Conservation (phyloP, 2,113 vertebrate species). For the Anolis carolinensis region DNA sequence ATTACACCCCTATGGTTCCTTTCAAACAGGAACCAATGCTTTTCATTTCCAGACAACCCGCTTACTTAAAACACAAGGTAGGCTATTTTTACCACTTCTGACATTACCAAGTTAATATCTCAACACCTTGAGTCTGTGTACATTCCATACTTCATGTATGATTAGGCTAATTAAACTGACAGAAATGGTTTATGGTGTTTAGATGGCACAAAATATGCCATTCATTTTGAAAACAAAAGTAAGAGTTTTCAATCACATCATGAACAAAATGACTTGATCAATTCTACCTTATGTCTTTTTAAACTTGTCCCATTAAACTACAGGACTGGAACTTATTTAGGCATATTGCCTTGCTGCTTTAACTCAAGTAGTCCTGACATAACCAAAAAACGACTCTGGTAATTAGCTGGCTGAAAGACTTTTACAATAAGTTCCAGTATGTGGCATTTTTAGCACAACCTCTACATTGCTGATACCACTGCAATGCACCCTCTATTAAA, state of each 20-base stretch:
- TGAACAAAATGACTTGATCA: conserved; percentile 78
- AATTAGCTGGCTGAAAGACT: conserved; percentile 78
- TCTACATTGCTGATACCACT: conserved; percentile 63
- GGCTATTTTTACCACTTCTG: background rate
- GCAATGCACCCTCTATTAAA: conserved; percentile 63
- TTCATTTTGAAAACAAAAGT: conserved; percentile 22
- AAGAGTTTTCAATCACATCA: conserved; percentile 68
- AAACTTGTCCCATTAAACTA: conserved; percentile 79
- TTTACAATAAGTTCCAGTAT: conserved; percentile 76
- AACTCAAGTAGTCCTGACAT: conserved; percentile 80
- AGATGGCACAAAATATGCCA: conserved; percentile 71
- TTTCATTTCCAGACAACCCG: background rate
- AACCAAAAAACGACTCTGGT: conserved; percentile 73
- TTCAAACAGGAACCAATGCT: conserved; percentile 52
- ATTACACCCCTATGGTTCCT: conserved; percentile 44
- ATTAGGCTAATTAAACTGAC: conserved; percentile 71
- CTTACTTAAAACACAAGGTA: background rate
- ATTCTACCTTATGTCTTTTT: conserved; percentile 66
- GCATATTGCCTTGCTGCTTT: conserved; percentile 82
- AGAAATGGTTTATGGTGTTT: conserved; percentile 57
- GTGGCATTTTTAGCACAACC: conserved; percentile 45
- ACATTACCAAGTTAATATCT: conserved; percentile 35
- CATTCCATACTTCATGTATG: conserved; percentile 54
- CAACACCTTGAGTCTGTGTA: conserved; percentile 14
- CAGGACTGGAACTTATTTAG: conserved; percentile 80